A percentile compares a stretch with the other conserved stretches of the same genome.
Conservation (phyloP, 2,888 invertebrate genomes). For the Bhutanitis thaidina region DNA sequence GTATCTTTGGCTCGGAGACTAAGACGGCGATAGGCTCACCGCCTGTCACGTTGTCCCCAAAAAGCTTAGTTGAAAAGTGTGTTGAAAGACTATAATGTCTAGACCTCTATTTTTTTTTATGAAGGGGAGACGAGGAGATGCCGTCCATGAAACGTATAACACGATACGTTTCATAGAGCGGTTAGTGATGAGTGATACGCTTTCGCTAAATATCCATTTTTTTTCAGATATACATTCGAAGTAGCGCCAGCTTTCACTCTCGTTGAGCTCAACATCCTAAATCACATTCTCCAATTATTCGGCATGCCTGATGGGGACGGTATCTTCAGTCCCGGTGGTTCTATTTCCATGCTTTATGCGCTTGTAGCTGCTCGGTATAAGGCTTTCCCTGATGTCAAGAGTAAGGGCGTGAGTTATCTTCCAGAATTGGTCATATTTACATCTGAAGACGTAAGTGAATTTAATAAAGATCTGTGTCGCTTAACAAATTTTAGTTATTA, state of each 20-base stretch:
- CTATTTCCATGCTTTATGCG: constrained; percentile 88
- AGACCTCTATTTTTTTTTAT: too few species aligned
- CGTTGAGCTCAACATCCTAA: constrained; percentile 83
- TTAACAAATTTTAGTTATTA: too few species aligned
- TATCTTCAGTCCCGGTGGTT: constrained; percentile 89
- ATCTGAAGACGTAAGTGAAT: constrained; percentile 85
- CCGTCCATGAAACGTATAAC: too few species aligned
- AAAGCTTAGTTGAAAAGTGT: too few species aligned
- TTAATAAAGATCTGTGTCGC: not conserved
- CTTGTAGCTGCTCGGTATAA: constrained; percentile 86
- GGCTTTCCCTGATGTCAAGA: constrained; percentile 84
- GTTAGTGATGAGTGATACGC: too few species aligned
- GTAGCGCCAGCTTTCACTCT: constrained; percentile 90
- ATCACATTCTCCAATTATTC: constrained; percentile 79
- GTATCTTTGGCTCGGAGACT: too few species aligned
- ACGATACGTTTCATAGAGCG: too few species aligned
- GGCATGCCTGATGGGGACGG: constrained; percentile 86
- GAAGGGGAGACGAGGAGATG: too few species aligned
- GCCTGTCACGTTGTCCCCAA: too few species aligned
- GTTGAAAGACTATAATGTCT: too few species aligned
- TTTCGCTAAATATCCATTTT: too few species aligned
- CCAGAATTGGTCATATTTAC: constrained; percentile 86
- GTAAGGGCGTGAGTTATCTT: constrained; percentile 80
- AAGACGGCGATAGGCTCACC: too few species aligned
- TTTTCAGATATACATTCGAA: constrained; percentile 87